Evolutionary conservation across 1,140 invertebrate species (phyloP).

Genomic region (Zaprionus davidi): DNA sequence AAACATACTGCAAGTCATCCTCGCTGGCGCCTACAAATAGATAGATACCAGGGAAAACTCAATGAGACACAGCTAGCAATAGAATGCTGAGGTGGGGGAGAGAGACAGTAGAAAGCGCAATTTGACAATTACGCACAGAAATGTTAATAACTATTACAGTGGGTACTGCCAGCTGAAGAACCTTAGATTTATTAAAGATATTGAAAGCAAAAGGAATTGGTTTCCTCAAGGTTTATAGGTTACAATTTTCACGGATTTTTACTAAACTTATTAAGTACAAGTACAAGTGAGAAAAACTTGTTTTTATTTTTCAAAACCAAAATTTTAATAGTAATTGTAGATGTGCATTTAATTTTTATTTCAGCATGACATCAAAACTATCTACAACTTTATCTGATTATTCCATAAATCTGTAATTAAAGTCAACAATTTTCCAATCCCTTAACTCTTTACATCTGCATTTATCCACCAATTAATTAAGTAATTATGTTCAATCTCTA

Average conservation of each 20-base stretch:
- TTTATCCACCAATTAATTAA: background rate
- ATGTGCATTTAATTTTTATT: too few relatives aligned
- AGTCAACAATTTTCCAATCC: too few relatives aligned
- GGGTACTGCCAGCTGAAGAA: conserved; percentile 7
- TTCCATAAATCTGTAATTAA: background rate
- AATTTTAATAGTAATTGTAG: too few relatives aligned
- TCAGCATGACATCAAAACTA: too few relatives aligned
- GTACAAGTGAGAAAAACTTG: too few relatives aligned
- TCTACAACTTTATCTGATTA: background rate
- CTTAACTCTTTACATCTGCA: background rate
- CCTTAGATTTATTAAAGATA: background rate
- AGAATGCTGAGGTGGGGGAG: background rate
- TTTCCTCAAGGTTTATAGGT: too few relatives aligned
- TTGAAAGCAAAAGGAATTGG: too few relatives aligned
- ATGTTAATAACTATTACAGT: conserved; percentile 44
- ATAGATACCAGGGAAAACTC: conserved; percentile 18
- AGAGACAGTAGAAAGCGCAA: conserved; percentile 17
- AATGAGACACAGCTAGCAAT: background rate
- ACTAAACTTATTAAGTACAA: too few relatives aligned
- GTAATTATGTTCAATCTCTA: background rate
- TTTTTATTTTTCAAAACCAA: too few relatives aligned
- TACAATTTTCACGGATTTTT: too few relatives aligned
- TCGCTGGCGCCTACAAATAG: conserved; percentile 54
- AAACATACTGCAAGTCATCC: conserved; percentile 70
- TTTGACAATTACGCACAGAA: conserved; percentile 43